Base-by-base conservation (phyloP, 2,888 invertebrate genomes). In the Lycocerus yunnanus region DNA sequence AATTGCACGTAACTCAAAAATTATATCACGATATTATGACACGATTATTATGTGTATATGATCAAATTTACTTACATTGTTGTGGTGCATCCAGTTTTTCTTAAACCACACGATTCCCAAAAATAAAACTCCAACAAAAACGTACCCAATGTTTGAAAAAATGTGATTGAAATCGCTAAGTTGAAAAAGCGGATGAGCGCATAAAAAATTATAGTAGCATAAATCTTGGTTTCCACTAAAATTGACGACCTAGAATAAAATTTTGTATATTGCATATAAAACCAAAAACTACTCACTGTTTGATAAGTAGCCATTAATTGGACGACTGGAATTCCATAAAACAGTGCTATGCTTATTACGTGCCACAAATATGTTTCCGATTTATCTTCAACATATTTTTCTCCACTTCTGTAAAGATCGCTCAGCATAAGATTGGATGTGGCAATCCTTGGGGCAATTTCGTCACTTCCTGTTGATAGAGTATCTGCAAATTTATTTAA, bases 201-300 rank as follows among this genome's bases (percentile, higher is more conserved):
- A 97, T 60, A 93, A 87, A 87, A 95, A 96, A 87, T 97, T 97
- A 88, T 95, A 96, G 87, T 95, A 97, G 86, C 97, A 97, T 66
- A 95, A 88, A 85, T 97, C 96, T 82, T 95, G 92, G 85, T 96
- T 91, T 0, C 96, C 96, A 0, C 95, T 94, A 68, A 91, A 89
- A 84, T 93, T 92, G 1, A 95, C 87, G 0, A 94, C 90, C 92
- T 95, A 87, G 10, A 73, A 86, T 15, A 67, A 73, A 63, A 14
- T 16, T 43, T 6, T 87, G 73, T 85, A 84, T n/a, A 27, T n/a
- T 27, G 2, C n/a, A 43, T 6, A 13, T 27, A 13, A 43, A 43
- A n/a, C n/a, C 10, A 24, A 15, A 13, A 58, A 43, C n/a, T 61
- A 84, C 87, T 88, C 80, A 90, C 94, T 87, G 88, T 88, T 83